These are phyloP conservation scores for Morinoia aosen DNA, from an alignment of 2,888 invertebrate genomes.

Conservation along the genomic window DNA sequence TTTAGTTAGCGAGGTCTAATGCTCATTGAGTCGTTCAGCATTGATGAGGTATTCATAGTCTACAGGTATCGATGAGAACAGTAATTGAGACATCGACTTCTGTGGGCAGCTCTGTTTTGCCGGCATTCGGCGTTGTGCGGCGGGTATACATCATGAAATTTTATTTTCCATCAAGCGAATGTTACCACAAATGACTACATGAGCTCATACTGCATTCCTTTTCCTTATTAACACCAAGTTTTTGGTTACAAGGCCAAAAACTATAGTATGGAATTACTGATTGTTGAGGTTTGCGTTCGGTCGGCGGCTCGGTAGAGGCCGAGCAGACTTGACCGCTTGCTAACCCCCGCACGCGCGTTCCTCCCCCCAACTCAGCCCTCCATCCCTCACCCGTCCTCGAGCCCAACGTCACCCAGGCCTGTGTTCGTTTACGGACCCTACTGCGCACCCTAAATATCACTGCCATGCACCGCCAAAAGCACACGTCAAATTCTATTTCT, in stretches of 20 bases:
- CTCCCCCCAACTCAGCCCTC: not conserved
- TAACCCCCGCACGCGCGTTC: not conserved
- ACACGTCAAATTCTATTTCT: not conserved
- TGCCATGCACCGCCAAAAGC: conserved; percentile 6
- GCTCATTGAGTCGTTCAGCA: not conserved
- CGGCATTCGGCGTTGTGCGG: not conserved
- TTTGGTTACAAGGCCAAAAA: not conserved
- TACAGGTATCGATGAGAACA: not conserved
- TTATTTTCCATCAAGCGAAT: not conserved
- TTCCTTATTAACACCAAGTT: not conserved
- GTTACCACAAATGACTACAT: not conserved
- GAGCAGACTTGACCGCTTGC: conserved; percentile 21
- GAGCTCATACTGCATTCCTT: not conserved
- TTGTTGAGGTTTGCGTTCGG: conserved; percentile 1
- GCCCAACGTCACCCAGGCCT: conserved; percentile 1
- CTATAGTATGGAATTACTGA: not conserved
- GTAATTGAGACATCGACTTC: conserved; percentile 49
- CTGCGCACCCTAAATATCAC: conserved; percentile 54
- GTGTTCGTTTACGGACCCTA: not conserved
- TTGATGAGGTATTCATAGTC: not conserved
- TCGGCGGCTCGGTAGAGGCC: not conserved
- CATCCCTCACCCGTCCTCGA: not conserved
- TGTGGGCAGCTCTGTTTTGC: not conserved
- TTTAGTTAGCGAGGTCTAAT: not conserved
- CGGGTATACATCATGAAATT: not conserved